Evolutionary conservation across 1,140 invertebrate species (phyloP), one percentile per base, ranked within the genome.

Genomic region (Trypoxylus dichotomus): DNA sequence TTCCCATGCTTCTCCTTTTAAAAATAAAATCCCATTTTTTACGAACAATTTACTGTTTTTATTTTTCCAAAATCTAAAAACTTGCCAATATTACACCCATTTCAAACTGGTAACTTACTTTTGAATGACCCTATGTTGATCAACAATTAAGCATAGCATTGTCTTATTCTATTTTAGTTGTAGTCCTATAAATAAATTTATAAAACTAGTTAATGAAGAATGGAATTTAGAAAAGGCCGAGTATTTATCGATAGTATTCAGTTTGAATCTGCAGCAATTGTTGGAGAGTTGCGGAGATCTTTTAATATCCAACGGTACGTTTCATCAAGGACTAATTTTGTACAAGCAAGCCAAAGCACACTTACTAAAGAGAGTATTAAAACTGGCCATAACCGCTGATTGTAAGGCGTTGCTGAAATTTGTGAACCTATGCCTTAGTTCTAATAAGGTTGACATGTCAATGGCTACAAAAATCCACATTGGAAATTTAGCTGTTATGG

Each of bases 251-350:
- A 79, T 86, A 32, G 84, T 90, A 5, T 93, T 93, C 82, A 90
- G 90, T 82, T 86, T 95, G 6, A 92, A 93, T 84, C 86, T 92
- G 13, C 91, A 92, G 81, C 89, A 90, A 76, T 87, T 94, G 63
- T 89, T 94, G 77, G 93, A 94, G 87, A 87, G 89, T 82, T 92
- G 92, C 25, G 93, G 93, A 24, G 93, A 94, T 86, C 88, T 91
- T 81, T 87, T 93, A 79, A 85, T 95, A 73, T 86, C 88, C 3
- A 89, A 90, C 74, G 89, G 90, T 47, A 88, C 91, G 76, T 91
- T 92, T 81, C 87, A 90, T 60, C 90, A 90, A 83, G 93, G 93
- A 1, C 87, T 93, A 78, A 87, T 91, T 77, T 88, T 94, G 1
- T 95, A 94, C 84, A 92, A 92, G 86, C 87, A 93, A 77, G 92